Evolutionary conservation across 30 jellyfish, hydroid and myxozoan species (phyloP).

Genomic region (Hydra vulgaris): DNA sequence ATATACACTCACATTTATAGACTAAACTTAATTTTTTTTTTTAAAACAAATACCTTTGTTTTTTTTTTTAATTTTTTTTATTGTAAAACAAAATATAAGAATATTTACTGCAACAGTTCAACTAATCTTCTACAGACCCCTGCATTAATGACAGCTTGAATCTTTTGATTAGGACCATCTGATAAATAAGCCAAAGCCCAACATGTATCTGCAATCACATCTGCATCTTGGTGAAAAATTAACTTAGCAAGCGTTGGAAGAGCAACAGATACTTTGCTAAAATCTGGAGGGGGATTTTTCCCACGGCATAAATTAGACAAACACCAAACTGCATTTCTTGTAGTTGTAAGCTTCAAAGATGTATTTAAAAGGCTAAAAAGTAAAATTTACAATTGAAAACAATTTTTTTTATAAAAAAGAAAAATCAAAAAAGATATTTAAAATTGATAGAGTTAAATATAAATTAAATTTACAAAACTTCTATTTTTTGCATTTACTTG

Average conservation of each 20-base stretch:
- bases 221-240: slow-evolving; percentile 64
- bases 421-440: no score
- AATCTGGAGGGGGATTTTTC: slow-evolving; percentile 96
- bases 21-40: no score
- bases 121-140: slow-evolving; percentile 97
- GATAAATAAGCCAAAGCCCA: slow-evolving; percentile 97
- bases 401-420: no score
- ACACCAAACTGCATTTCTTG: slow-evolving; percentile 96
- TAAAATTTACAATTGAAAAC: no score
- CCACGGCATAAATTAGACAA: slow-evolving; percentile 94
- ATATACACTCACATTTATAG: no score
- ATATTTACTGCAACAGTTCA: slow-evolving; percentile 75
- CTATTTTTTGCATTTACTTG: no score
- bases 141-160: slow-evolving; percentile 96
- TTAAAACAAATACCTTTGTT: no score
- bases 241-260: slow-evolving; percentile 72
- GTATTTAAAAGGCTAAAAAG: slow-evolving; percentile 56
- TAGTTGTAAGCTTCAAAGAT: slow-evolving; percentile 41
- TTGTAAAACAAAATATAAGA: no score
- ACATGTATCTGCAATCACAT: slow-evolving; percentile 90
- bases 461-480: no score
- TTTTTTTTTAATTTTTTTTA: no score
- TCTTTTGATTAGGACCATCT: slow-evolving; percentile 93
- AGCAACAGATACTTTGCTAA: slow-evolving; percentile 76
- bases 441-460: no score